phyloP scores from a whole-genome alignment of 2,113 vertebrate genomes.

The Myiopsitta monachus region DNA sequence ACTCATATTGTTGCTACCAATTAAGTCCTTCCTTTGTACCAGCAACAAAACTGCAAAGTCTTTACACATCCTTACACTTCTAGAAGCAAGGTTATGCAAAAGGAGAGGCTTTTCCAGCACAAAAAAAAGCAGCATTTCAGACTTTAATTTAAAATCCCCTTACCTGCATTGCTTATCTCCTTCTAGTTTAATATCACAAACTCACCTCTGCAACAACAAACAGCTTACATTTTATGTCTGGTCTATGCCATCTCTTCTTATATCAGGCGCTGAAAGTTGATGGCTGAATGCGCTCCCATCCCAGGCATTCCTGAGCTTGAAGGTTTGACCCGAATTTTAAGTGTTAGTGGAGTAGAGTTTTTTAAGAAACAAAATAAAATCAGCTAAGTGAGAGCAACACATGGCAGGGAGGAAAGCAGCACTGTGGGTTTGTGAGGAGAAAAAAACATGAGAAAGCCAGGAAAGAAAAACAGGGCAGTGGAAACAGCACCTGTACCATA shows the following conservation, averaged over 20 bases:
- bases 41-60: not conserved
- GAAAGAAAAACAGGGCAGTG: not conserved
- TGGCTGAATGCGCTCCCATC: not conserved
- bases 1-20: not conserved
- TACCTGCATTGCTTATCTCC: not conserved
- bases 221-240: not conserved
- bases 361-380: not conserved
- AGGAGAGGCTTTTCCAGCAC: not conserved
- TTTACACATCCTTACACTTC: not conserved
- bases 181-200: not conserved
- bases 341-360: not conserved
- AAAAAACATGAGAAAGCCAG: not conserved
- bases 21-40: not conserved
- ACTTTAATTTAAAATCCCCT: not conserved
- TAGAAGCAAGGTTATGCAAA: not conserved
- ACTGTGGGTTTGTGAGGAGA: not conserved
- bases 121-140: not conserved
- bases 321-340: not conserved
- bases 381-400: not conserved
- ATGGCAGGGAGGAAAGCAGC: not conserved
- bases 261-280: not conserved
- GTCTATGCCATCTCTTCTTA: not conserved
- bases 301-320: not conserved
- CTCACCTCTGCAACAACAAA: not conserved
- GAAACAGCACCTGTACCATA: rapidly evolving